Evolutionary conservation across 1,140 invertebrate genomes (phyloP), one percentile per base, ranked within the genome.

Genomic region (Melitaea cinxia): DNA sequence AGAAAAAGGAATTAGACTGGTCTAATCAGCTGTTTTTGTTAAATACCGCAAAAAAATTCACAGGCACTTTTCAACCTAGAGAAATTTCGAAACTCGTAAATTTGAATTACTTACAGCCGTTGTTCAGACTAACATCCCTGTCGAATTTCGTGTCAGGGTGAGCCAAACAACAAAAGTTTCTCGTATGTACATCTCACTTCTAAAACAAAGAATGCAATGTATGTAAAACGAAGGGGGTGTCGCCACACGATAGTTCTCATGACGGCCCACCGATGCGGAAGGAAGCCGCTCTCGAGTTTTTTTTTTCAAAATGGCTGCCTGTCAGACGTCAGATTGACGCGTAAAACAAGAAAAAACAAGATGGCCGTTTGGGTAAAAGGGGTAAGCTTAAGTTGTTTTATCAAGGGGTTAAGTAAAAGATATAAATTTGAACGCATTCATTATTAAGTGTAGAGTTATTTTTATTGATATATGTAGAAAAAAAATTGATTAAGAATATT

Each of bases 171-270:
- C 87, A 87, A 85, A 88, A 85, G 78, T 84, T 82, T 75, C 78
- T 78, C 76, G 76, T 85, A 88, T 88, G 76, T 88, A 85, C 82
- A 65, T 59, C 55, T 66, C 72, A 70, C 77, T 78, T 68, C 78
- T 86, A 90, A 89, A 90, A 90, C 88, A 90, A 90, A 89, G 85
- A 88, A 82, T 82, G 77, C 78, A 78, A 85, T 88, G 82, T 88
- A 90, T 90, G 88, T 88, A 88, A 87, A 86, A 75, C 72, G 79
- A 75, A 84, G 78, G 85, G 84, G 83, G 83, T 87, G 85, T 88
- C 79, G 82, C 80, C 82, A 73, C 73, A 78, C 83, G 80, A 85
- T 88, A 88, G 82, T 88, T 86, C 82, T 85, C 80, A 85, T 86
- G 77, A 82, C 80, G 78, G 78, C 83, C 77, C 78, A 83, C 77